A percentile compares a stretch with the other conserved stretches of the same genome.
phyloP scores from a whole-genome alignment of 53 echinoderm and acorn worm species.

The Antedon mediterranea region DNA sequence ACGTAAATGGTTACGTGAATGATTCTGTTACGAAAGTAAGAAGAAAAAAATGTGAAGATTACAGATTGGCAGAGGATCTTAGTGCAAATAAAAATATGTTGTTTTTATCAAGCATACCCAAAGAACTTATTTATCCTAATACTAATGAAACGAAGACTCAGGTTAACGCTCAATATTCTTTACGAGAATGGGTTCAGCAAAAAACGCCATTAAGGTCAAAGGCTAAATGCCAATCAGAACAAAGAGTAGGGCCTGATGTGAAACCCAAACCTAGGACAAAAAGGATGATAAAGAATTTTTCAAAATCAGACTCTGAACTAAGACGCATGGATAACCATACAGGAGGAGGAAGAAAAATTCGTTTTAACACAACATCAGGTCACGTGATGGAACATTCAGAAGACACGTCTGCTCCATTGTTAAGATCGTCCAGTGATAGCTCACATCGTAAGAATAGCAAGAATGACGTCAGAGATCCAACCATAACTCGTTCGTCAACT shows the following conservation, averaged over 20 bases:
- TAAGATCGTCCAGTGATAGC: not conserved
- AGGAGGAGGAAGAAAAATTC: not conserved
- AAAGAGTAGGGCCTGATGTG: not conserved
- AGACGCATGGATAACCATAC: not conserved
- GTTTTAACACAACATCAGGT: not conserved
- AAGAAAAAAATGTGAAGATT: not conserved
- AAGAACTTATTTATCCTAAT: not conserved
- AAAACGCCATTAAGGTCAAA: not conserved
- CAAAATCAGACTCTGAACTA: not conserved
- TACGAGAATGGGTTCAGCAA: not conserved
- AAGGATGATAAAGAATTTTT: not conserved
- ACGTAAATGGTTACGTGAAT: not conserved
- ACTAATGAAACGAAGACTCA: not conserved
- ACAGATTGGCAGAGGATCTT: not conserved
- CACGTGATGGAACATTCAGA: not conserved
- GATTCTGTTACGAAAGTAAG: not conserved
- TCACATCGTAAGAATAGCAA: not conserved
- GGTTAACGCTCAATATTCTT: not conserved
- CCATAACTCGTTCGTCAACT: not conserved
- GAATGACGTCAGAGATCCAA: not conserved
- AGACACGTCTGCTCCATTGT: not conserved
- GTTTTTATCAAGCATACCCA: not conserved
- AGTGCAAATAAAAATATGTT: not conserved
- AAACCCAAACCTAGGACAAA: not conserved
- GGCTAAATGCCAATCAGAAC: not conserved